phyloP scores from a whole-genome alignment of 2,888 invertebrate species.

The Cantharis rufa region DNA sequence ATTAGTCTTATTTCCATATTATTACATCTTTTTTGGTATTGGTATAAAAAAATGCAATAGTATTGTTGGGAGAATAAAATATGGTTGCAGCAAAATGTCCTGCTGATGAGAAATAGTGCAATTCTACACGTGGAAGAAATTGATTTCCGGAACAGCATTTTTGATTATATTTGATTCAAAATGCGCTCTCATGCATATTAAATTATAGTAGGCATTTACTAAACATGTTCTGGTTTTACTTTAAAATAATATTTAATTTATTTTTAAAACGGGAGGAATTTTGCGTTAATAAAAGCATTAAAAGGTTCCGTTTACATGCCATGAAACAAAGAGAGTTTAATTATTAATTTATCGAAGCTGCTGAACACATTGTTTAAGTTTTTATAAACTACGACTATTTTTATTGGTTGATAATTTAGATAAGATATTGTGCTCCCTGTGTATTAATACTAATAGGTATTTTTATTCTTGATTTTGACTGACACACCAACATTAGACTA shows the following conservation, averaged over 20 bases:
- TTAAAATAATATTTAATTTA: not conserved
- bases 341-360: not conserved
- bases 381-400: too few species aligned
- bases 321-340: not conserved
- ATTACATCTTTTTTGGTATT: not conserved
- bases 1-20: not conserved
- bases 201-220: not conserved
- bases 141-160: not conserved
- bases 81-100: not conserved
- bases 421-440: too few species aligned
- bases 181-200: not conserved
- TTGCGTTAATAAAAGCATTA: not conserved
- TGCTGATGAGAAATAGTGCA: not conserved
- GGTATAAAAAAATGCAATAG: not conserved
- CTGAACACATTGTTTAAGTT: not conserved
- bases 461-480: too few species aligned
- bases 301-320: not conserved
- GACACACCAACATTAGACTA: too few species aligned
- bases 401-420: too few species aligned
- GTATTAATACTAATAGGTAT: too few species aligned
- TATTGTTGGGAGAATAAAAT: not conserved
- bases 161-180: not conserved
- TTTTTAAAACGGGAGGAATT: not conserved
- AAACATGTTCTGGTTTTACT: not conserved
- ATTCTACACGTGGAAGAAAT: not conserved